Base-by-base conservation (phyloP, 1,140 invertebrate species). In the Lamellibrachia luymesi region DNA sequence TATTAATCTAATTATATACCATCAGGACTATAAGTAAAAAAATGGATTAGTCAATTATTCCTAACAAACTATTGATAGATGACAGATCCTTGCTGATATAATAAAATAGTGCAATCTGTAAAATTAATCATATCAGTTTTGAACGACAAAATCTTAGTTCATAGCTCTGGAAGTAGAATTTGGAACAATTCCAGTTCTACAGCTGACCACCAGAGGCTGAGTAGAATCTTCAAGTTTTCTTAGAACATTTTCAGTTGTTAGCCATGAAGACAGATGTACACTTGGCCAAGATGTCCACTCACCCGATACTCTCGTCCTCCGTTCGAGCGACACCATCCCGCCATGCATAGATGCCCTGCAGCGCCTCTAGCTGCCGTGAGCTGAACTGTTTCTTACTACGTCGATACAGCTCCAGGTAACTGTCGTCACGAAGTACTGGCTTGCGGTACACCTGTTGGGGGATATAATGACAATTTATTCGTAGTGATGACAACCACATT, bases 291-390 rank as follows among this genome's bases (percentile, higher is more conserved):
- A 27, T 38, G 38, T 22, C 5, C 90, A 93, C 96, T 96, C 96
- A 98, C 97, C 97, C 97, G 25, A 96, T 96, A 95, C 99, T 99
- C 96, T 99, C 99, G 96, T 99, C 99, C 95, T 99, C 97, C 90
- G 97, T 95, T 90, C 99, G 96, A 0, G 99, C 99, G 7, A 97
- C 97, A 49, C 96, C 95, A 96, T 99, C 99, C 91, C 99, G 96
- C 99, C 99, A 99, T 50, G 97, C 97, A 95, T 98, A 99, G 0
- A 99, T 95, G 94, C 98, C 97, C 94, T 97, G 97, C 2, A 99
- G 96, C 0, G 98, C 99, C 94, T 97, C 97, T 94, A 99, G 95
- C 96, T 99, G 99, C 94, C 95, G 95, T 2, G 98, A 98, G 95
- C 99, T 98, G 95, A 99, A 99, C 52, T 97, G 96, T 94, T 98